A percentile compares a stretch with the other conserved stretches of the same genome.
These are phyloP conservation scores for Willowsia nigromaculata DNA, from an alignment of 2,888 invertebrate species.

Conservation along the genomic window DNA sequence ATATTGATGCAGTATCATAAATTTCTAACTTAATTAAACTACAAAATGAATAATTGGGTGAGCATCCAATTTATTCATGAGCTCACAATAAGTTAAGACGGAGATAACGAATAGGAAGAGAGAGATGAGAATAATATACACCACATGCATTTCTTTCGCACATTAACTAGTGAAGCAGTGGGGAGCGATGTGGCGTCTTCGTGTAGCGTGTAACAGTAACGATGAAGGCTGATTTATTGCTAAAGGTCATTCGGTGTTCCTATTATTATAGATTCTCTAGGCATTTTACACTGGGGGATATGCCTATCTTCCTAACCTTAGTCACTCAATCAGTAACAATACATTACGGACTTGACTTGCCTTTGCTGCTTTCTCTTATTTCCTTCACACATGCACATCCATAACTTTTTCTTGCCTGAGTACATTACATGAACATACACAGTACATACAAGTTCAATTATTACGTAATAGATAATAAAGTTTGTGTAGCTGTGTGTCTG, in stretches of 20 bases:
- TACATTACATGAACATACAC: too few species aligned
- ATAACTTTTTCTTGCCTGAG: background rate
- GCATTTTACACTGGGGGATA: slow-evolving; percentile 14
- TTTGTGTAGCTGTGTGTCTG: background rate
- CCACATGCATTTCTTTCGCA: background rate
- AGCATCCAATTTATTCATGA: slow-evolving; percentile 19
- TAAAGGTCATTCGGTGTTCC: slow-evolving; percentile 2
- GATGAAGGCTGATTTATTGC: slow-evolving; percentile 4
- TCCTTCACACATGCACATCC: background rate
- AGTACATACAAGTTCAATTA: too few species aligned
- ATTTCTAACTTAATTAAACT: slow-evolving; percentile 21
- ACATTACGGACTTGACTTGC: background rate
- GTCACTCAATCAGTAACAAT: slow-evolving; percentile 6
- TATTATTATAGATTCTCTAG: background rate
- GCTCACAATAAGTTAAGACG: background rate
- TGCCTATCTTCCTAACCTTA: background rate
- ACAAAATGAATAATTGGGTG: slow-evolving; percentile 33
- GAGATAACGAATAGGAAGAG: background rate
- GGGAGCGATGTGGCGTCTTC: background rate
- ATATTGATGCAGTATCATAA: background rate
- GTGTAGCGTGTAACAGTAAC: background rate
- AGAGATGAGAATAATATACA: background rate
- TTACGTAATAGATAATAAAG: background rate
- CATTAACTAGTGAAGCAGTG: background rate
- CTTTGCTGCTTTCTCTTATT: slow-evolving; percentile 16